These are phyloP conservation scores for Magallana ariakensis DNA, from an alignment of 1,140 invertebrate genomes.

Conservation along the genomic window DNA sequence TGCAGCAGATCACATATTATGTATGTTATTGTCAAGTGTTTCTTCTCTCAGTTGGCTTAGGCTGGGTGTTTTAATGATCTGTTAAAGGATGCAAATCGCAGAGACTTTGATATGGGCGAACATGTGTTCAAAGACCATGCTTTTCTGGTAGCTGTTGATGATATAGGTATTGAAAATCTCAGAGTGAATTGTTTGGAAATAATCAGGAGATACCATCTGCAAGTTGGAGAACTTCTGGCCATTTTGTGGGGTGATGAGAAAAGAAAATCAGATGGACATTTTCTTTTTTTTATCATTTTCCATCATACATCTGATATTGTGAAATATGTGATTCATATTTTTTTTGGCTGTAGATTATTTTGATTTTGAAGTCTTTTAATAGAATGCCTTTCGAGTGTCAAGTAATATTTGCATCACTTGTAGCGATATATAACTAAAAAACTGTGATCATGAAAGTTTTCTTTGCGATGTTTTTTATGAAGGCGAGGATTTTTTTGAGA, in stretches of 20 bases:
- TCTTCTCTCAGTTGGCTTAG: conserved; percentile 6
- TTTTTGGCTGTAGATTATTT: neutral
- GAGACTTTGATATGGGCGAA: conserved; percentile 51
- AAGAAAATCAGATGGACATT: conserved; percentile 45
- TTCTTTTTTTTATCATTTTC: conserved; percentile 5
- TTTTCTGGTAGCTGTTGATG: conserved; percentile 53
- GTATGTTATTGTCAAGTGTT: conserved; percentile 36
- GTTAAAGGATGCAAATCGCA: conserved; percentile 47
- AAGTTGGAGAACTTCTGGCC: conserved; percentile 45
- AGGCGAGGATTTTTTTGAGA: neutral
- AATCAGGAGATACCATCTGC: conserved; percentile 51
- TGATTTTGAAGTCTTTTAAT: neutral
- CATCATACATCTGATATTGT: neutral
- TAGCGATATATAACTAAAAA: neutral
- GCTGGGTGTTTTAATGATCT: conserved; percentile 15
- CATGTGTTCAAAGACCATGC: conserved; percentile 53
- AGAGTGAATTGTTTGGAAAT: conserved; percentile 22
- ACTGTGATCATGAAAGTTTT: neutral
- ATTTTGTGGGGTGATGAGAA: conserved; percentile 52
- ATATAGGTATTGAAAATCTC: conserved; percentile 43
- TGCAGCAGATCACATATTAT: conserved; percentile 8
- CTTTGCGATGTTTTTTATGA: neutral
- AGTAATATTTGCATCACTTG: conserved; percentile 1
- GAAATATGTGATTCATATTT: conserved; percentile 32
- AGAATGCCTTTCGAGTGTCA: neutral